Evolutionary conservation across 2,113 vertebrate species (phyloP).

Genomic region (Oceanites oceanicus): DNA sequence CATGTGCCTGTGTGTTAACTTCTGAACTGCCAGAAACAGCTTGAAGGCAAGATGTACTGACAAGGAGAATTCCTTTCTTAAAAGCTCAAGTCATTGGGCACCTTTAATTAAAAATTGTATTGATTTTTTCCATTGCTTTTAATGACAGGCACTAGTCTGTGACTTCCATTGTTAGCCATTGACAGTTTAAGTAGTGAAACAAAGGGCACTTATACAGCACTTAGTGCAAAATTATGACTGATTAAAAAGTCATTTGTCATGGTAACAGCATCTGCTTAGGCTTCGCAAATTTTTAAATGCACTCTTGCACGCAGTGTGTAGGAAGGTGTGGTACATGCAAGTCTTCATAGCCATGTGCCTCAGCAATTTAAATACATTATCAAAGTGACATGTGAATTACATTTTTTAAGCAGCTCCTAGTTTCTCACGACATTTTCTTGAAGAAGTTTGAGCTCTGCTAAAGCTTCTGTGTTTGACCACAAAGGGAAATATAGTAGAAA

Average conservation of each 20-base stretch:
- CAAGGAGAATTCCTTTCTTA: slow-evolving; percentile 71
- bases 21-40: slow-evolving; percentile 44
- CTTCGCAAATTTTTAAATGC: slow-evolving; percentile 31
- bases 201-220: slow-evolving; percentile 78
- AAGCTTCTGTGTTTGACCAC: background rate
- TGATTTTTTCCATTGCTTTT: slow-evolving; percentile 75
- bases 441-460: background rate
- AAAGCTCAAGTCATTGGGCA: slow-evolving; percentile 53
- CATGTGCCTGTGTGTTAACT: slow-evolving; percentile 27
- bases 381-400: background rate
- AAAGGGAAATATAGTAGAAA: background rate
- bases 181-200: slow-evolving; percentile 82
- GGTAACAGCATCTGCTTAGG: slow-evolving; percentile 67
- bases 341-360: background rate
- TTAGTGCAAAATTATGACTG: slow-evolving; percentile 83
- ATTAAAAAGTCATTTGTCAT: slow-evolving; percentile 84
- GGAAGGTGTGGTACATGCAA: background rate
- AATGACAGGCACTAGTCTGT: slow-evolving; percentile 72
- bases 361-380: background rate
- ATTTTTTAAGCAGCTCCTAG: background rate
- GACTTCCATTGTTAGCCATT: slow-evolving; percentile 71
- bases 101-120: slow-evolving; percentile 83
- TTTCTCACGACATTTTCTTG: background rate
- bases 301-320: background rate
- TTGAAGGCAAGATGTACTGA: slow-evolving; percentile 63